Base-by-base conservation (phyloP, 2,888 invertebrate species). In the Lumbricus terrestris region DNA sequence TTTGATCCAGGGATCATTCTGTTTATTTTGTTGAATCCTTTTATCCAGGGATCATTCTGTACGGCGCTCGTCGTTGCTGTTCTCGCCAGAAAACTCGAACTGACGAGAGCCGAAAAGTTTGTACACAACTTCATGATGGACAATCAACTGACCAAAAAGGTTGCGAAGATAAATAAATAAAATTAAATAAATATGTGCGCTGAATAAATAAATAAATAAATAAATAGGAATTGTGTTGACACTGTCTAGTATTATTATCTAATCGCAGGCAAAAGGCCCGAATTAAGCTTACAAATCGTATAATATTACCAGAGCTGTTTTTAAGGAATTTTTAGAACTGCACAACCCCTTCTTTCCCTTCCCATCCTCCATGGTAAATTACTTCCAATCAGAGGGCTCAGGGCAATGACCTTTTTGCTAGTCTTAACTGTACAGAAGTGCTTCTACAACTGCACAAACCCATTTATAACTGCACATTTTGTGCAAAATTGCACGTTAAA, bases 121-220 rank as follows among this genome's bases (percentile, higher is more conserved):
- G 99, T 99, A 95, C 99, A 99, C 96, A 99, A 99, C 96, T 99
- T 99, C 96, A 99, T 99, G 99, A 99, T 99, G 98, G 99, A 99
- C 96, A 99, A 99, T 95, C 99, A 99, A 96, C 97, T 99, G 95
- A 98, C 99, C 94, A 99, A 99, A 96, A 96, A 98, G 97, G 99
- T 99, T 96, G 97, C 97, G 15, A 88, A 16, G 37, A 88, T 34
- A 88, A 88, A n/a, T n/a, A 47, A 47, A 69, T n/a, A 29, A 69
- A 69, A 88, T 16, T n/a, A 47, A 47, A 47, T 47, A 47, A 47
- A 47, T 23, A n/a, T n/a, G n/a, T n/a, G n/a, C n/a, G n/a, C n/a
- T n/a, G n/a, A n/a, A n/a, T n/a, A n/a, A n/a, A n/a, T n/a, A n/a
- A 20, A 47, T 20, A 47, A 23, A 20, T 1, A 47, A 47, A 69